Conservation (phyloP, 2,888 invertebrate genomes). For the Abscondita cerata region DNA sequence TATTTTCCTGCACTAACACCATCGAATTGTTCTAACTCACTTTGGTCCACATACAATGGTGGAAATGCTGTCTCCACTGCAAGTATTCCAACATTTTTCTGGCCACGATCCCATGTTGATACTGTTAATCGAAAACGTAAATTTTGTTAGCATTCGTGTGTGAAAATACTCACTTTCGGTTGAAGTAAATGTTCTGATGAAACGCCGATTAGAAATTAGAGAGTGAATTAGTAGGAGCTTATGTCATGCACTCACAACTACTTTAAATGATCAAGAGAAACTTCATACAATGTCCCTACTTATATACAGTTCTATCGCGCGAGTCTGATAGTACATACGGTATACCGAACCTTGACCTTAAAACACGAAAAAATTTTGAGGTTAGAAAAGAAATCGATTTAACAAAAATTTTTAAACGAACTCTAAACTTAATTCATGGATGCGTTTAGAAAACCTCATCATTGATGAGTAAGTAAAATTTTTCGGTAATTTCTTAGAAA, state of each 20-base stretch:
- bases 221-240: not conserved
- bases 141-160: too few relatives aligned
- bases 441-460: too few relatives aligned
- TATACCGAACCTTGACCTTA: conserved; percentile 30
- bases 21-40: conserved; percentile 85
- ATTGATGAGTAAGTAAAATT: too few relatives aligned
- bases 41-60: conserved; percentile 91
- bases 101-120: conserved; percentile 65
- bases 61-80: conserved; percentile 96
- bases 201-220: too few relatives aligned
- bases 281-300: not conserved
- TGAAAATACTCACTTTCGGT: too few relatives aligned
- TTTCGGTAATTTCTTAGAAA: too few relatives aligned
- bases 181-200: too few relatives aligned
- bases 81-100: conserved; percentile 90
- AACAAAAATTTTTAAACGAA: not conserved
- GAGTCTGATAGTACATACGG: not conserved
- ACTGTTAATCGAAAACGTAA: too few relatives aligned
- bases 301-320: not conserved
- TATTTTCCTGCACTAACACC: conserved; percentile 91
- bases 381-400: conserved; percentile 27
- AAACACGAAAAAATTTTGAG: conserved; percentile 25
- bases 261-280: not conserved
- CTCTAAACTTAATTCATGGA: too few relatives aligned
- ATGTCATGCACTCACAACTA: not conserved